phyloP scores from a whole-genome alignment of 2,113 vertebrate genomes.

The Tachysurus vachellii region DNA sequence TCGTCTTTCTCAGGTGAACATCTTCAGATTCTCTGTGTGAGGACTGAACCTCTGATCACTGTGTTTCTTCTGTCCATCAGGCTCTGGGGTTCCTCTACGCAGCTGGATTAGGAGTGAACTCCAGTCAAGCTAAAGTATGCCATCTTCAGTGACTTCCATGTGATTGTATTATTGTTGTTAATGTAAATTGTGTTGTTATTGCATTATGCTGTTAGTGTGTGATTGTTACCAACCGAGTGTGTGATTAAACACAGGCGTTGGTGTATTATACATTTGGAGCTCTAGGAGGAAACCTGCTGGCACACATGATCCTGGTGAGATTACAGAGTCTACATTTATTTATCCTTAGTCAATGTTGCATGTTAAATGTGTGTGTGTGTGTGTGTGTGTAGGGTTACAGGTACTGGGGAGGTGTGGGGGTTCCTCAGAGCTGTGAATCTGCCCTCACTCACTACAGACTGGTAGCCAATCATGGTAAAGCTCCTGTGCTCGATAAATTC shows the following conservation, averaged over 20 bases:
- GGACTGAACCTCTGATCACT: background rate
- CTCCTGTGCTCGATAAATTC: background rate
- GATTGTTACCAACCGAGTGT: background rate
- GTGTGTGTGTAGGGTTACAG: conserved; percentile 84
- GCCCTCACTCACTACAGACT: conserved; percentile 94
- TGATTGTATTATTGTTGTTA: background rate
- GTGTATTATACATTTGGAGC: conserved; percentile 98
- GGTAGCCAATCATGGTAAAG: conserved; percentile 91
- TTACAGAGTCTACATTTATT: background rate
- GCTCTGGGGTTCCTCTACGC: conserved; percentile 96
- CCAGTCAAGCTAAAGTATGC: conserved; percentile 97
- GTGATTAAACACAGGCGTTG: conserved; percentile 77
- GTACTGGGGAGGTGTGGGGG: conserved; percentile 96
- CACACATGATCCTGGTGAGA: conserved; percentile 95
- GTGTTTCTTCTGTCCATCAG: conserved; percentile 66
- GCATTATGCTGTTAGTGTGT: background rate
- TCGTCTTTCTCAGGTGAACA: no score
- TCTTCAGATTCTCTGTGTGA: background rate
- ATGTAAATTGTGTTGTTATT: no score
- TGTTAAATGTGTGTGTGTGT: background rate
- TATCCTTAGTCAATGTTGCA: background rate
- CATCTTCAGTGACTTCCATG: background rate
- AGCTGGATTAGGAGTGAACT: conserved; percentile 93
- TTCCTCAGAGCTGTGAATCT: conserved; percentile 96
- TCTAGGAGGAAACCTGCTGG: conserved; percentile 91